These are phyloP conservation scores for Phataginus tetradactyla DNA, from an alignment of 2,797 vertebrate species.

Conservation along the genomic window DNA sequence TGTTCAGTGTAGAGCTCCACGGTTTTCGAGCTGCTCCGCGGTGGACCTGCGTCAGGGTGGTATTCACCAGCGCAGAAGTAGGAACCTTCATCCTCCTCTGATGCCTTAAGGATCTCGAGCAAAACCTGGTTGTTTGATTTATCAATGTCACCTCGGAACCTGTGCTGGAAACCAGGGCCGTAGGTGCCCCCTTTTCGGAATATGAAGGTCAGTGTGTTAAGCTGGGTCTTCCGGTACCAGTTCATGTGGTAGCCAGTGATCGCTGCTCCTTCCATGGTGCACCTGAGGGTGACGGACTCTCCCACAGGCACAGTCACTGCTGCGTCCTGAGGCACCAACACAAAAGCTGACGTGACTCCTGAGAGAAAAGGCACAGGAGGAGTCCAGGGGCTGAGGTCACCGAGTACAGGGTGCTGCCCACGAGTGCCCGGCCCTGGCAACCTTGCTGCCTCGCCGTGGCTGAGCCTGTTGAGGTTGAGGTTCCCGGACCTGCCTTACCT, in stretches of 20 bases:
- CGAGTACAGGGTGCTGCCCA: neutral
- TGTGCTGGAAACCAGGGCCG: conserved; percentile 14
- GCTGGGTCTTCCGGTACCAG: conserved; percentile 23
- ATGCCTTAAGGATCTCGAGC: conserved; percentile 4
- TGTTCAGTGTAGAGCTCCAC: neutral
- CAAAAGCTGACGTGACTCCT: neutral
- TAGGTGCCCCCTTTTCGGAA: neutral
- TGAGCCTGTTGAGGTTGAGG: neutral
- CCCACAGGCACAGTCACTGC: neutral
- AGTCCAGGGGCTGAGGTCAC: neutral
- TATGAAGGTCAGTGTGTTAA: neutral
- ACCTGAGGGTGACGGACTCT: neutral
- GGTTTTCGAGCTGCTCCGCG: conserved; percentile 33
- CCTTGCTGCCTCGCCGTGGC: neutral
- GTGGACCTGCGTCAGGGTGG: neutral
- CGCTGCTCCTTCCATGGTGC: neutral
- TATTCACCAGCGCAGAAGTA: conserved; percentile 52
- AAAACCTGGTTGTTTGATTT: neutral
- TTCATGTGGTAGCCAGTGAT: neutral
- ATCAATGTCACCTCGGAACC: neutral
- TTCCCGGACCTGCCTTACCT: neutral
- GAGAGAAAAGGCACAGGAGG: neutral
- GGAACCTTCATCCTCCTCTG: conserved; percentile 51
- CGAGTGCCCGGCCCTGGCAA: neutral
- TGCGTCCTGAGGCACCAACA: neutral